Evolutionary conservation across 2,888 invertebrate genomes (phyloP), one percentile per base, ranked within the genome.

Genomic region (Hemicrepidius hirtus): DNA sequence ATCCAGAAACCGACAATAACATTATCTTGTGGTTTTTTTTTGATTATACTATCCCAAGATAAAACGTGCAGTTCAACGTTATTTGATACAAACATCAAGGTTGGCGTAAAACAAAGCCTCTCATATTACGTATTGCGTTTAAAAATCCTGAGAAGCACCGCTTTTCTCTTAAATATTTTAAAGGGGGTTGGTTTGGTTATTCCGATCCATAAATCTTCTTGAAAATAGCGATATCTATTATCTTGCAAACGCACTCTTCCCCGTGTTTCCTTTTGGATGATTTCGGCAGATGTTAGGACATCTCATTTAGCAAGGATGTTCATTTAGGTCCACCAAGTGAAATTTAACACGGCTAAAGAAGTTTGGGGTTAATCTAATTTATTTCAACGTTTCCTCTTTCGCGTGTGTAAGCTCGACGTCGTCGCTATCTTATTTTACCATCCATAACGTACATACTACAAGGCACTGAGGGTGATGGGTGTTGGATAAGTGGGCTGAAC

Each of bases 151-250:
- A 1, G 32, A 32, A 6, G 1, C 40, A n/a, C n/a, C n/a, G n/a
- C n/a, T n/a, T 13, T 40, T 40, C 13, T 3, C 40, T 40, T 40
- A 4, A 13, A 40, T 0, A 40, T 40, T 40, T 46, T 20, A 10
- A 10, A 44, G 18, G 44, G 18, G 18, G 18, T 4, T 16, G 13
- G 16, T 3, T 24, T 5, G 18, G 50, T 32, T 65, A 24, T 66
- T 66, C 66, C 66, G 55, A 66, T 55, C 41, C 66, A 66, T 66
- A 57, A 66, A 66, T 66, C 41, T n/a, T 55, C 64, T 3, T 20
- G 24, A 50, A 60, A 63, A 63, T 49, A 35, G 49, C 63, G 46
- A 63, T 63, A 63, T 65, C 64, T 53, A 65, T 53, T 65, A 65
- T 65, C 64, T 65, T 50, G 37, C 64, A 53, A 50, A 50, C 64